Percentiles rank a stretch among this genome's conserved stretches.
phyloP scores from a whole-genome alignment of 2,888 invertebrate genomes.

The Germaria angustata region DNA sequence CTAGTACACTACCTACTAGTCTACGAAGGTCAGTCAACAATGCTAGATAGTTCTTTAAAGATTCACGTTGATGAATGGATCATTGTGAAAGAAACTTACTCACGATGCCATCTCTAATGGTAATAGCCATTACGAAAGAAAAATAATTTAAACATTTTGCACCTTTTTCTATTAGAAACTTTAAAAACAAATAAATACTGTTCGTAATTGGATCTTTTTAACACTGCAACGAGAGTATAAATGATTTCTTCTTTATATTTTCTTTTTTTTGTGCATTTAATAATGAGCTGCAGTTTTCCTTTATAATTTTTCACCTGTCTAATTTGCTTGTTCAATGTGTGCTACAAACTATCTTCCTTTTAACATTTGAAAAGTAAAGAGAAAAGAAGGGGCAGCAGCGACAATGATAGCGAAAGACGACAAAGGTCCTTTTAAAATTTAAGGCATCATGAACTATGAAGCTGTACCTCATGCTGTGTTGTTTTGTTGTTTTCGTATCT shows the following conservation, averaged over 20 bases:
- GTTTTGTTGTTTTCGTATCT: constrained; percentile 11
- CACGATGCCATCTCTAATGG: neutral
- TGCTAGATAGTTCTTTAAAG: too few species aligned
- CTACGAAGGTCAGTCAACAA: too few species aligned
- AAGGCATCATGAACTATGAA: neutral
- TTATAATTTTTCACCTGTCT: constrained; percentile 51
- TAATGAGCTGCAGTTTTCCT: constrained; percentile 24
- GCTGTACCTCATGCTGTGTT: constrained; percentile 44
- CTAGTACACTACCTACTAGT: too few species aligned
- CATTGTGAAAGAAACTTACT: neutral
- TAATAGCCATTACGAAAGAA: neutral
- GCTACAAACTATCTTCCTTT: constrained; percentile 41
- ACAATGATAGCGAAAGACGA: neutral
- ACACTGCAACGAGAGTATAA: constrained; percentile 19
- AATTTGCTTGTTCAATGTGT: constrained; percentile 53
- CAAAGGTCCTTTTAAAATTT: constrained; percentile 27
- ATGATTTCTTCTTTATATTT: neutral
- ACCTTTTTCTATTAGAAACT: constrained; percentile 46
- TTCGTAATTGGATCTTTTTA: constrained; percentile 43
- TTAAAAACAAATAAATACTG: neutral
- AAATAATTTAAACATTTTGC: constrained; percentile 26
- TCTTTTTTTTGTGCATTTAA: neutral
- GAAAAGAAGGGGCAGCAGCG: neutral
- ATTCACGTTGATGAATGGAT: too few species aligned
- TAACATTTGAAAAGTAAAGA: constrained; percentile 1